phyloP scores from a whole-genome alignment of 2,888 invertebrate genomes.

The Cephus pulcher region DNA sequence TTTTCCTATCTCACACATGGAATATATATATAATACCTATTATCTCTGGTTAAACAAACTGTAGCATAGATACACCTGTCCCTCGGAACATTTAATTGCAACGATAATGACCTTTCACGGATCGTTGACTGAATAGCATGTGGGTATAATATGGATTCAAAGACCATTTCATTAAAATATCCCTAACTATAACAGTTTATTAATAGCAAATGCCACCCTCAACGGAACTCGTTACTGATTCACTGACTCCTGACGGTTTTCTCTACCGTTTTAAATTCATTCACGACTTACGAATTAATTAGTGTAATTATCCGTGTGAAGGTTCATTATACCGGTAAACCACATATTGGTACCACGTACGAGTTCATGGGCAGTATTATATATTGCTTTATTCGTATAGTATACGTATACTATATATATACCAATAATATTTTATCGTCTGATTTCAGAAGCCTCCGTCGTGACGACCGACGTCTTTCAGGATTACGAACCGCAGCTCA shows the following conservation, averaged over 20 bases:
- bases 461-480: slow-evolving; percentile 42
- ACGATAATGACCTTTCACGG: slow-evolving; percentile 52
- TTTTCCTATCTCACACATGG: neutral
- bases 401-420: neutral
- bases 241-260: neutral
- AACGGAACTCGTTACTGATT: neutral
- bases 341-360: neutral
- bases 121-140: slow-evolving; percentile 41
- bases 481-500: slow-evolving; percentile 50
- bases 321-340: neutral
- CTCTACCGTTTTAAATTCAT: neutral
- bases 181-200: neutral
- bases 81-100: slow-evolving; percentile 14
- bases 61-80: slow-evolving; percentile 1
- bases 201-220: neutral
- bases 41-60: neutral
- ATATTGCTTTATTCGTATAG: neutral
- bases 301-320: neutral
- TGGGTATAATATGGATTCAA: slow-evolving; percentile 25
- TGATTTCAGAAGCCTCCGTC: slow-evolving; percentile 34
- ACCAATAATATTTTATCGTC: neutral
- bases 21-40: neutral
- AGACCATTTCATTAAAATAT: neutral
- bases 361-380: neutral
- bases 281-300: neutral